A percentile compares a stretch with the other conserved stretches of the same genome.
phyloP scores from a whole-genome alignment of 2,797 vertebrate genomes.

The Myripristis jacobus region DNA sequence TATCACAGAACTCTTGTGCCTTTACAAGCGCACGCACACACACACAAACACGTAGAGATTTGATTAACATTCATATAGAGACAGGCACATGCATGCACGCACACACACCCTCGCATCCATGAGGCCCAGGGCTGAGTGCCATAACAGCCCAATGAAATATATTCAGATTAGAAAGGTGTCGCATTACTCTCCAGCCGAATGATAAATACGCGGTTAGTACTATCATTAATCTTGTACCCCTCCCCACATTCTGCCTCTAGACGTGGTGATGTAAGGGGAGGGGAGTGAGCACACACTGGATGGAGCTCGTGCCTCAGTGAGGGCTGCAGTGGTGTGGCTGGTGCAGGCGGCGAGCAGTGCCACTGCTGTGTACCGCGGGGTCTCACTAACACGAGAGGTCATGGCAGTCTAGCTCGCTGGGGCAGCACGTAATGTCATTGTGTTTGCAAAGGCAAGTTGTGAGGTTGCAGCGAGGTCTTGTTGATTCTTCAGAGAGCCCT shows the following conservation, averaged over 20 bases:
- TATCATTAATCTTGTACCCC: conserved; percentile 81
- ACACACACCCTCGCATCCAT: conserved; percentile 50
- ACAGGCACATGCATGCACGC: conserved; percentile 37
- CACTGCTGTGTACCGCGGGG: conserved; percentile 35
- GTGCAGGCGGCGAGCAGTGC: conserved; percentile 25
- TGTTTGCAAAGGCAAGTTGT: conserved; percentile 17
- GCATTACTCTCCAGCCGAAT: conserved; percentile 81
- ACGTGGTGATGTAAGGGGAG: conserved; percentile 65
- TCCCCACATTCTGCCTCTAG: conserved; percentile 71
- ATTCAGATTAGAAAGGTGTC: conserved; percentile 86
- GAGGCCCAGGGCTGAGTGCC: conserved; percentile 73
- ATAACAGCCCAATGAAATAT: conserved; percentile 85
- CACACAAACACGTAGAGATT: conserved; percentile 64
- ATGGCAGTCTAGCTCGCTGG: conserved; percentile 44
- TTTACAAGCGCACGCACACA: conserved; percentile 56
- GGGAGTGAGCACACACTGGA: conserved; percentile 57
- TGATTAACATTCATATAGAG: conserved; percentile 78
- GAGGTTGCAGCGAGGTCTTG: conserved; percentile 17
- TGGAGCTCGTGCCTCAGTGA: conserved; percentile 59
- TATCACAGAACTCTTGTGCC: conserved; percentile 46
- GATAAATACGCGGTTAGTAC: conserved; percentile 82
- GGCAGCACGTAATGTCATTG: conserved; percentile 33
- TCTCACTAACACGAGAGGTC: conserved; percentile 56
- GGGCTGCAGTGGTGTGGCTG: conserved; percentile 41
- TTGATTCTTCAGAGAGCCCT: conserved; percentile 13